Conservation (phyloP, 1,140 invertebrate species). For the Lethocerus indicus region DNA sequence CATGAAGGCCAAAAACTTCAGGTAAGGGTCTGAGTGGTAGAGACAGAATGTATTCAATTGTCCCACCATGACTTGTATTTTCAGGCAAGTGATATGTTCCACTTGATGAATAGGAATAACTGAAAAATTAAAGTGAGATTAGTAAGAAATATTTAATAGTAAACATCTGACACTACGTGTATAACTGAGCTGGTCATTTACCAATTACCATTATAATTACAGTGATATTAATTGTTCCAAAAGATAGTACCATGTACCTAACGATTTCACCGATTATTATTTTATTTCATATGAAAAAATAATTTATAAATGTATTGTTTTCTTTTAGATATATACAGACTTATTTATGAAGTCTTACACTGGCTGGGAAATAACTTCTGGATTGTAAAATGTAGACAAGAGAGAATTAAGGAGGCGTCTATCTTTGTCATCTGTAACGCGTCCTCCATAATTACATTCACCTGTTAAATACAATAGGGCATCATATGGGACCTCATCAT, state of each 20-base stretch:
- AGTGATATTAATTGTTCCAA: too few relatives aligned
- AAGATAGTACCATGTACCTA: too few relatives aligned
- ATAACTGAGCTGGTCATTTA: conserved; percentile 12
- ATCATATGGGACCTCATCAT: conserved; percentile 61
- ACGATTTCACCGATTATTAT: too few relatives aligned
- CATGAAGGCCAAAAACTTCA: conserved; percentile 77
- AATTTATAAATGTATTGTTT: too few relatives aligned
- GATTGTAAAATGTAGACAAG: conserved; percentile 62
- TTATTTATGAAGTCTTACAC: too few relatives aligned
- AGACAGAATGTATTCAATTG: conserved; percentile 54
- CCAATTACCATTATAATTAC: conserved; percentile 1
- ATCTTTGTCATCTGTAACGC: conserved; percentile 87
- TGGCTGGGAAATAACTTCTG: too few relatives aligned
- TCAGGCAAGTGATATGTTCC: conserved; percentile 55
- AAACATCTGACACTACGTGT: not conserved
- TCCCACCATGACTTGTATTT: conserved; percentile 46
- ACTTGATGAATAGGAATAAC: conserved; percentile 60
- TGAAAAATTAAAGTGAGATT: conserved; percentile 21
- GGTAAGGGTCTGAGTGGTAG: conserved; percentile 59
- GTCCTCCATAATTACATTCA: conserved; percentile 91
- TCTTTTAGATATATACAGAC: too few relatives aligned
- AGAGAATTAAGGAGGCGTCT: conserved; percentile 61
- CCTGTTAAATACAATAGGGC: conserved; percentile 75
- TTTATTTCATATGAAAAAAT: too few relatives aligned
- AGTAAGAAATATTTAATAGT: not conserved